phyloP scores from a whole-genome alignment of 2,113 vertebrate species.

The Microcebus lehilahytsara region DNA sequence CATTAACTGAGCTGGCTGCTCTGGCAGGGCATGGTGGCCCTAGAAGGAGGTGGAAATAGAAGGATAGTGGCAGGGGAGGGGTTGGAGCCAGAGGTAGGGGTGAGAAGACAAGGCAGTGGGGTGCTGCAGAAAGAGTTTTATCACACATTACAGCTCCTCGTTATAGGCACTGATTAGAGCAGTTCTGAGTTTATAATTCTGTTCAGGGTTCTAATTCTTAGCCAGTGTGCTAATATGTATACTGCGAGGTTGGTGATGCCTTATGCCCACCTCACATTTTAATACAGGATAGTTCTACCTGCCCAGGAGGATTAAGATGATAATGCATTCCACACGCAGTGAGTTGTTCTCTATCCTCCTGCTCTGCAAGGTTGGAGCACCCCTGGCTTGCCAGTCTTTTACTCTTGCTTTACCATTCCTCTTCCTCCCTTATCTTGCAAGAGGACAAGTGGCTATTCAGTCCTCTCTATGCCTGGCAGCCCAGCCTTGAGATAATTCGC shows the following conservation, averaged over 20 bases:
- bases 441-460: constrained; percentile 39
- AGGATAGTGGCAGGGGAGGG: no score
- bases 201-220: neutral
- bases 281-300: neutral
- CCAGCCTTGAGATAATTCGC: constrained; percentile 39
- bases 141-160: no score
- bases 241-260: neutral
- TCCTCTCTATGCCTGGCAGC: constrained; percentile 3
- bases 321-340: neutral
- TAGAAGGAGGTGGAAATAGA: neutral
- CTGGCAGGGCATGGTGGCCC: neutral
- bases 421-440: constrained; percentile 38
- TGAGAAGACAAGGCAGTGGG: neutral
- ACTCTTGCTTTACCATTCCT: neutral
- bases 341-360: neutral
- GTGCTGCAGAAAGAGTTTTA: no score
- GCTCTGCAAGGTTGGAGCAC: neutral
- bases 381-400: neutral
- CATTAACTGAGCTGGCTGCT: neutral
- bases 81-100: neutral
- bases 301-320: neutral
- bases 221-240: neutral
- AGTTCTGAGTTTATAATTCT: neutral
- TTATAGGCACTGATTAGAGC: neutral
- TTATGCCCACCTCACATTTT: neutral